These are phyloP conservation scores for Oncorhynchus clarkii DNA, from an alignment of 2,113 vertebrate species.

Conservation along the genomic window DNA sequence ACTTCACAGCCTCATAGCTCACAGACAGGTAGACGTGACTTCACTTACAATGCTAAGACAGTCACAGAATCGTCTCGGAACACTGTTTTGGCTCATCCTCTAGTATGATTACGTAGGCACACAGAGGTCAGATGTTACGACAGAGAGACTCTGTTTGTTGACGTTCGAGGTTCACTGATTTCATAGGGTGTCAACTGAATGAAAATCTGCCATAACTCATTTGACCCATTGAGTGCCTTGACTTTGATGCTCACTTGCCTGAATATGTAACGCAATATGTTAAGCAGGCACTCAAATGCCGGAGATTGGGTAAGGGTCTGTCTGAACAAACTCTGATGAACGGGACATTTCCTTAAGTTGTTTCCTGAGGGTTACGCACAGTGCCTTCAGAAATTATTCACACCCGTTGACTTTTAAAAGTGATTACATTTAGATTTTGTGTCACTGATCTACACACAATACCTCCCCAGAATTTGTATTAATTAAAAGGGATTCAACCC, in stretches of 20 bases:
- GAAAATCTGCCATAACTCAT: not conserved
- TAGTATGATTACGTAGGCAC: not conserved
- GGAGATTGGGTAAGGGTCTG: no score
- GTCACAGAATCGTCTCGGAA: not conserved
- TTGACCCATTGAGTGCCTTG: not conserved
- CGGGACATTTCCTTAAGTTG: not conserved
- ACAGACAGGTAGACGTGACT: conserved; percentile 48
- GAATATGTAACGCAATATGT: not conserved
- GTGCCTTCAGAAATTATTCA: no score
- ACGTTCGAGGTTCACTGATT: not conserved
- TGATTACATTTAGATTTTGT: no score
- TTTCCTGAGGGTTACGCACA: not conserved
- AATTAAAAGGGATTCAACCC: no score
- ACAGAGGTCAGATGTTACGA: not conserved
- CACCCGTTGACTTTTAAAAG: no score
- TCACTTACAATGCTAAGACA: conserved; percentile 44
- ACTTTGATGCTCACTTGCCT: not conserved
- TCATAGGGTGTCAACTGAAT: not conserved
- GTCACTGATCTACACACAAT: no score
- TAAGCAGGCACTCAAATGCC: not conserved
- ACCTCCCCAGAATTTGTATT: no score
- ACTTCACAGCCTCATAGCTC: conserved; percentile 56
- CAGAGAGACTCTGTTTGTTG: not conserved
- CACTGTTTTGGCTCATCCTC: not conserved
- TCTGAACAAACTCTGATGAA: no score